Base-by-base conservation (phyloP, 2,113 vertebrate species). In the Symphodus melops region DNA sequence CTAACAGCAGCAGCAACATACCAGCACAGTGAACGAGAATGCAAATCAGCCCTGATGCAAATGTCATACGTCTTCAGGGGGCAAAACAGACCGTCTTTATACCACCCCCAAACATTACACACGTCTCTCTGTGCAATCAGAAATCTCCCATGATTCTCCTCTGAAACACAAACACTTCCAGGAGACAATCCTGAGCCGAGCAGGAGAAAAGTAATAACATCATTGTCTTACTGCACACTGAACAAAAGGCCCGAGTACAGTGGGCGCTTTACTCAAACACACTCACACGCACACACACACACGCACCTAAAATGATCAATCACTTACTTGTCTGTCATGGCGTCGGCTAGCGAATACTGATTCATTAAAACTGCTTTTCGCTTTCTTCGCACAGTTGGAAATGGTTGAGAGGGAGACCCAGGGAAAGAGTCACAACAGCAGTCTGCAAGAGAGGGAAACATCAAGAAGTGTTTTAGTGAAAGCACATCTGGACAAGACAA, bases 261-360 rank as follows among this genome's bases (percentile, higher is more conserved):
- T 46, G 48, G 52, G 25, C 54, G 36, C 83, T 86, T 83, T 36
- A 52, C 63, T 67, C 42, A 55, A 36, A 59, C 9, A 33, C 21
- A 58, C 28, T 61, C 42, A 64, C 17, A 55, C 8, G 16, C 46
- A 59, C 19, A 63, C 51, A 63, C 14, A 60, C 7, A 17, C 33
- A 61, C 62, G n/a, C 16, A 7, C 2, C 39, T 68, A 37, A 57
- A 66, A 41, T 52, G 64, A 83, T 49, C 65, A 86, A 78, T 8
- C 68, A 91, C 94, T 93, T 89, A 95, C 94, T 94, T 95, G 91
- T 93, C 93, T 8, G 92, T 92, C 94, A 95, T 94, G 85, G 91
- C 81, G 55, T 93, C 91, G 61, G 89, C 75, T 36, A 91, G 85
- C 69, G 88, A 93, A 89, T 85, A 93, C 25, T 90, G 92, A 93